Percentiles rank a stretch among this genome's conserved stretches.
Evolutionary conservation across 2,113 vertebrate genomes (phyloP).

Genomic region (Myiozetetes cayanensis): DNA sequence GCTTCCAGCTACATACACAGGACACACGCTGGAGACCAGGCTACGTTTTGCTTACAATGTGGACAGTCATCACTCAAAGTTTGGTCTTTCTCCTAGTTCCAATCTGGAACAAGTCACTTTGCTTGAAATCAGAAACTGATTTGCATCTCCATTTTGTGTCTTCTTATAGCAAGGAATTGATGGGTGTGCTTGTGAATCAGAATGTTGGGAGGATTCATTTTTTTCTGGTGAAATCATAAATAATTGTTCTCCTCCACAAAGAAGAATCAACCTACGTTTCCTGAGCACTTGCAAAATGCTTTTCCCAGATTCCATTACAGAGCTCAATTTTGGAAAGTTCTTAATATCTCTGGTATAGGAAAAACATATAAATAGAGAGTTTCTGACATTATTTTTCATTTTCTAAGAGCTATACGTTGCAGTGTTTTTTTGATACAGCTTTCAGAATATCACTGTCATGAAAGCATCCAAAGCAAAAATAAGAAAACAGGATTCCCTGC

Average conservation of each 20-base stretch:
- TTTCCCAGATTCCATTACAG: not conserved
- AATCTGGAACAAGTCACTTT: not conserved
- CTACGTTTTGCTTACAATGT: not conserved
- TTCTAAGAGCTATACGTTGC: not conserved
- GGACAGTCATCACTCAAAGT: not conserved
- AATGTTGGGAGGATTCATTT: constrained; percentile 27
- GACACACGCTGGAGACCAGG: not conserved
- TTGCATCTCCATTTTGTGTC: constrained; percentile 49
- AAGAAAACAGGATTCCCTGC: not conserved
- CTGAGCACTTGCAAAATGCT: not conserved
- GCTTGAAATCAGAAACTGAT: constrained; percentile 24
- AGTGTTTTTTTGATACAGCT: not conserved
- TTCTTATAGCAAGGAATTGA: constrained; percentile 30
- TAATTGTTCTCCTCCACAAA: constrained; percentile 53
- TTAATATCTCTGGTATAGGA: not conserved
- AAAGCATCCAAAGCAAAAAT: not conserved
- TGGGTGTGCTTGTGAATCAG: constrained; percentile 52
- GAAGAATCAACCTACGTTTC: constrained; percentile 29
- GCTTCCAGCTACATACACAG: accelerated
- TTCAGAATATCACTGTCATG: not conserved
- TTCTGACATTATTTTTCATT: not conserved
- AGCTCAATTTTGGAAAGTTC: not conserved
- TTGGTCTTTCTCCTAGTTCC: not conserved
- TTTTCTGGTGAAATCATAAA: constrained; percentile 53
- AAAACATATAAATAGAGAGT: not conserved